Evolutionary conservation across 2,797 vertebrate species (phyloP).

Genomic region (Capromys pilorides): DNA sequence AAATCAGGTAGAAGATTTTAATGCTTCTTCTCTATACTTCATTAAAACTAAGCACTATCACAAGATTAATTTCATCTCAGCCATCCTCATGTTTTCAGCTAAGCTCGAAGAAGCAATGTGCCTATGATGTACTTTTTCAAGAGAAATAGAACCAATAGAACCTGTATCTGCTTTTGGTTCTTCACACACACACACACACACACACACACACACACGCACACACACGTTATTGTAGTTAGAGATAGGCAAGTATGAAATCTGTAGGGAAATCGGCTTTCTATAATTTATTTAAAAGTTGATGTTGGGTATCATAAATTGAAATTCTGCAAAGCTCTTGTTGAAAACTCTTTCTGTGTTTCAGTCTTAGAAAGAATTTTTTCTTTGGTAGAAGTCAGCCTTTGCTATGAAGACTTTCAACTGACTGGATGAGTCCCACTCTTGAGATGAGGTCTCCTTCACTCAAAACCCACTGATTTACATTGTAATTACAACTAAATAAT

Average conservation of each 20-base stretch:
- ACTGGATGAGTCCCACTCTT: neutral
- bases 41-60: neutral
- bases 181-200: rapidly evolving
- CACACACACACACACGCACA: too few relatives aligned
- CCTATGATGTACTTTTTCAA: neutral
- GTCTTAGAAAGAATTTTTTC: neutral
- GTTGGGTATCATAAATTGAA: neutral
- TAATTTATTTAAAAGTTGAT: neutral
- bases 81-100: neutral
- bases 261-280: neutral
- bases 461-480: neutral
- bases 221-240: neutral
- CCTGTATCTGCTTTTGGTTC: neutral
- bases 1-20: neutral
- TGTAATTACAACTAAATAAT: neutral
- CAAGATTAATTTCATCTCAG: neutral
- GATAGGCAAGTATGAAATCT: neutral
- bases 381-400: neutral
- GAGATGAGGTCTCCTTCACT: neutral
- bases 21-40: neutral
- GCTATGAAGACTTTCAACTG: neutral
- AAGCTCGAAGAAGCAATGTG: neutral
- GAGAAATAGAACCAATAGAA: neutral
- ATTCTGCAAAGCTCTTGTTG: neutral
- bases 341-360: neutral